These are phyloP conservation scores for Luperina nickerlii DNA, from an alignment of 2,888 invertebrate genomes.

Conservation along the genomic window DNA sequence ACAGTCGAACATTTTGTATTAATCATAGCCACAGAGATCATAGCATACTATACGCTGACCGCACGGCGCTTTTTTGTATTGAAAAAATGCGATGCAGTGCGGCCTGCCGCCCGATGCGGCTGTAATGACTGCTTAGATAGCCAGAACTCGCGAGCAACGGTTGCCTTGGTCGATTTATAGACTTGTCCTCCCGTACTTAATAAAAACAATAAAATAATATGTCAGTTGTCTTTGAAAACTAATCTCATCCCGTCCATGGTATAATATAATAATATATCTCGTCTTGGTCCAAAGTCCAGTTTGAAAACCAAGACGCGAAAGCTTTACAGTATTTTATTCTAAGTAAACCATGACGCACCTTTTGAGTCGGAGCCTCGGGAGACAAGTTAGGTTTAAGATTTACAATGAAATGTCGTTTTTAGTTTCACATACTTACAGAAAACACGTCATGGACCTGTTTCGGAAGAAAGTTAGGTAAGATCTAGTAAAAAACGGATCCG, in stretches of 20 bases:
- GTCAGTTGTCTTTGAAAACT: conserved; percentile 25
- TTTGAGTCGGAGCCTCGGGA: conserved; percentile 6
- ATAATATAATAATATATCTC: too few relatives aligned
- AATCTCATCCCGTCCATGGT: too few relatives aligned
- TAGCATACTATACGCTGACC: not conserved
- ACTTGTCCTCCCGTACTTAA: not conserved
- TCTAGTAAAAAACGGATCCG: not conserved
- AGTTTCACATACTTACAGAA: conserved; percentile 2
- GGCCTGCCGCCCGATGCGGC: not conserved
- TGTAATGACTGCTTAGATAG: not conserved
- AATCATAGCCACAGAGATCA: too few relatives aligned
- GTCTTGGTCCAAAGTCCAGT: conserved; percentile 7
- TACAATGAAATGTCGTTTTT: conserved; percentile 12
- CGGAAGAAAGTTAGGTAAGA: conserved; percentile 24
- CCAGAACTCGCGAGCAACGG: not conserved
- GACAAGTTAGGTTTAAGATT: conserved; percentile 4
- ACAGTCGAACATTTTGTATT: too few relatives aligned
- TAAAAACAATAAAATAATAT: conserved; percentile 19
- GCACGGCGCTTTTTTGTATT: not conserved
- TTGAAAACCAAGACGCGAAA: not conserved
- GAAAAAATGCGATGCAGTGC: not conserved
- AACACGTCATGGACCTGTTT: not conserved
- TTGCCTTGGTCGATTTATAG: not conserved
- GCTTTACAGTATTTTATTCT: not conserved
- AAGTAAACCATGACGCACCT: conserved; percentile 3